Percentiles rank a stretch among this genome's conserved stretches.
These are phyloP conservation scores for Hyposmocoma kahamanoa DNA, from an alignment of 1,140 invertebrate species.

Conservation along the genomic window DNA sequence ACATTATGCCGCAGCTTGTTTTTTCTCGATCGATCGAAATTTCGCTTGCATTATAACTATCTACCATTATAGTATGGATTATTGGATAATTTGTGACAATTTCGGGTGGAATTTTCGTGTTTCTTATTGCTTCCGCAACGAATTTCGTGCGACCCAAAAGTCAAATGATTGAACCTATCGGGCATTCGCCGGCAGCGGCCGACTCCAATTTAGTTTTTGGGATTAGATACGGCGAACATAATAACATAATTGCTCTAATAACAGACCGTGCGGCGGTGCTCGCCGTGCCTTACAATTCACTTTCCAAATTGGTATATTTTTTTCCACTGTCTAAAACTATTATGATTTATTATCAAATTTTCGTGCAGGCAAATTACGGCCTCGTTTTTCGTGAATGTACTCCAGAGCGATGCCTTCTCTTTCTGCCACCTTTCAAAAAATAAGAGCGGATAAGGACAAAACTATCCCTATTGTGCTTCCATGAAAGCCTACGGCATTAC, in stretches of 20 bases:
- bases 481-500: conserved; percentile 43
- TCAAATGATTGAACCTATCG: conserved; percentile 70
- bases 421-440: conserved; percentile 29
- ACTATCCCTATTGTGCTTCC: conserved; percentile 50
- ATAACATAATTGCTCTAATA: conserved; percentile 74
- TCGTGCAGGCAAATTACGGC: conserved; percentile 69
- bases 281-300: conserved; percentile 71
- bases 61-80: no score
- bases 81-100: conserved; percentile 53
- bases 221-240: conserved; percentile 73
- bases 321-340: conserved; percentile 70
- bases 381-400: conserved; percentile 44
- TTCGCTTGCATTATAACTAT: conserved; percentile 34
- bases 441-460: conserved; percentile 41
- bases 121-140: conserved; percentile 73
- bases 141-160: conserved; percentile 71
- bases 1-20: conserved; percentile 31
- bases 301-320: conserved; percentile 72
- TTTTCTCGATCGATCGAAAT: conserved; percentile 36
- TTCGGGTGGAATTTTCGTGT: conserved; percentile 61
- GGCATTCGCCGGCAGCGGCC: conserved; percentile 66
- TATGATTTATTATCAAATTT: conserved; percentile 73
- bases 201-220: conserved; percentile 72
- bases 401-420: conserved; percentile 37
- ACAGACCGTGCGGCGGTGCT: conserved; percentile 48